Percentiles rank a stretch among this genome's conserved stretches.
These are phyloP conservation scores for Mastacembelus armatus DNA, from an alignment of 2,797 vertebrate species.

Conservation along the genomic window DNA sequence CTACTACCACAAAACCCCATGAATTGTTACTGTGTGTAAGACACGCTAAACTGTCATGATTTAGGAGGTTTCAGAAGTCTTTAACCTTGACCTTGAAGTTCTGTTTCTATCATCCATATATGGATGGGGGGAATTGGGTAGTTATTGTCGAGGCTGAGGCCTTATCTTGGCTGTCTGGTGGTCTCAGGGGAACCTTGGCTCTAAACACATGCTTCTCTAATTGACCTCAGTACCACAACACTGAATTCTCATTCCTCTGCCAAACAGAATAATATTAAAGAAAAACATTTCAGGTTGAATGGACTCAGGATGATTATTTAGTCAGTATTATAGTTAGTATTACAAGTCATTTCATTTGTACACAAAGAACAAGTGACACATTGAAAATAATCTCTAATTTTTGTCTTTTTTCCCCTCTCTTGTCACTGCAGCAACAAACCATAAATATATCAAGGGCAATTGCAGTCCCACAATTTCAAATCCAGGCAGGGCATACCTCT, in stretches of 20 bases:
- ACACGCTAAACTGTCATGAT: conserved; percentile 33
- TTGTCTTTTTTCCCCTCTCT: neutral
- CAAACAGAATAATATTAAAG: conserved; percentile 28
- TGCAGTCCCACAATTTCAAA: conserved; percentile 51
- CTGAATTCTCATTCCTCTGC: conserved; percentile 43
- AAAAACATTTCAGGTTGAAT: conserved; percentile 2
- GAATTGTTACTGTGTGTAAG: conserved; percentile 30
- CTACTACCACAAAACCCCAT: conserved; percentile 12
- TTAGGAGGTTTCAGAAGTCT: conserved; percentile 40
- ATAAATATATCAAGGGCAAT: conserved; percentile 55
- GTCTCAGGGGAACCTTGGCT: conserved; percentile 56
- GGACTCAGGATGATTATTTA: conserved; percentile 25
- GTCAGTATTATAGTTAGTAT: no score
- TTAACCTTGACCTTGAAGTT: conserved; percentile 59
- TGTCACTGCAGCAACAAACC: conserved; percentile 67
- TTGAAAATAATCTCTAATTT: conserved; percentile 4
- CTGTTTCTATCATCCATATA: conserved; percentile 55
- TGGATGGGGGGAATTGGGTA: conserved; percentile 45
- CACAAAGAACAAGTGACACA: conserved; percentile 1
- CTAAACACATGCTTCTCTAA: conserved; percentile 49
- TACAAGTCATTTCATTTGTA: conserved; percentile 4
- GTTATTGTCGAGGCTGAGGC: conserved; percentile 45
- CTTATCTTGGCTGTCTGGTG: conserved; percentile 62
- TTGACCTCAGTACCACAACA: conserved; percentile 53
- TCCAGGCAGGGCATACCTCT: conserved; percentile 23